phyloP scores from a whole-genome alignment of 2,888 invertebrate genomes.

The Neuroscelio doddi region DNA sequence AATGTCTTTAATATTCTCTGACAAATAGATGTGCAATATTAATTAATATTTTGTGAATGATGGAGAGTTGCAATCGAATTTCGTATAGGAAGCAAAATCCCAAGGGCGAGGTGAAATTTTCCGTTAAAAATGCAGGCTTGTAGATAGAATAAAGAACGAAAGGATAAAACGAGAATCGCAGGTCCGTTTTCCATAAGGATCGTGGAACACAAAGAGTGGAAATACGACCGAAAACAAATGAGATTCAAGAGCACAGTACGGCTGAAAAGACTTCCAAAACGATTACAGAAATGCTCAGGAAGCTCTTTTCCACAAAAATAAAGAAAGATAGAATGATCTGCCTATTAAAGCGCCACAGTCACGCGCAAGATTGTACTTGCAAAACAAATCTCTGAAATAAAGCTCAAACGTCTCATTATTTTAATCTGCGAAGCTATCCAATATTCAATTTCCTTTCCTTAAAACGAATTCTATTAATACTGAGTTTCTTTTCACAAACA shows the following conservation, averaged over 20 bases:
- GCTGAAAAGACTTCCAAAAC: constrained; percentile 25
- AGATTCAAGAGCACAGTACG: constrained; percentile 23
- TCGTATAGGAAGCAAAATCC: constrained; percentile 23
- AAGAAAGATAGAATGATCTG: constrained; percentile 29
- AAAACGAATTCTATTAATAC: constrained; percentile 21
- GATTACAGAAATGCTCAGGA: constrained; percentile 30
- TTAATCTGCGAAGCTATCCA: constrained; percentile 26
- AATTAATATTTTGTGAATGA: constrained; percentile 27
- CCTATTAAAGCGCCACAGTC: constrained; percentile 39
- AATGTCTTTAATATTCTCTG: too few relatives aligned
- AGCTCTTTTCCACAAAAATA: constrained; percentile 14
- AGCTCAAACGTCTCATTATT: constrained; percentile 38
- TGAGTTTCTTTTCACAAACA: constrained; percentile 17
- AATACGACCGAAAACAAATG: constrained; percentile 39
- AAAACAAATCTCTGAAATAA: constrained; percentile 39
- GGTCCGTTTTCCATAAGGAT: constrained; percentile 10
- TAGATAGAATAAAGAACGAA: constrained; percentile 45
- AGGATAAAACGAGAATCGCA: constrained; percentile 36
- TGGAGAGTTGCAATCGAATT: constrained; percentile 29
- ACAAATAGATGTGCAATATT: neutral
- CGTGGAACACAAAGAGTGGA: constrained; percentile 25
- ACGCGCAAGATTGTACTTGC: constrained; percentile 41
- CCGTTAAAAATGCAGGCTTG: constrained; percentile 39
- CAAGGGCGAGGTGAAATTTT: constrained; percentile 24
- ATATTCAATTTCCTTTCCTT: constrained; percentile 21